Conservation (phyloP, 2,113 vertebrate species). For the Bubalus kerabau region DNA sequence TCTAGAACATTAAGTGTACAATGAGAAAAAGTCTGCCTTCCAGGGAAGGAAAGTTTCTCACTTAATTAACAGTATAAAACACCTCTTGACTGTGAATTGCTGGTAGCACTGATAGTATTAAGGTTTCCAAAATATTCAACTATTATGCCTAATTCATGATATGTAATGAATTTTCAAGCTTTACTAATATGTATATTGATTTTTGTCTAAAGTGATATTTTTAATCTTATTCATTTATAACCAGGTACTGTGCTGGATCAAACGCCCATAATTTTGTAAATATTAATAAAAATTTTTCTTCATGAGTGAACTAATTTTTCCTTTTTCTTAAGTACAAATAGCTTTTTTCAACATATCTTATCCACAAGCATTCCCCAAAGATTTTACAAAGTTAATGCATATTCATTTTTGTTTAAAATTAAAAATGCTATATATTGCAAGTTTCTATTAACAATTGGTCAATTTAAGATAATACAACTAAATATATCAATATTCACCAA, state of each 20-base stretch:
- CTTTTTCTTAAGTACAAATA: constrained; percentile 7
- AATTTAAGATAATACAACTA: neutral
- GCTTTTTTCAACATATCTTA: neutral
- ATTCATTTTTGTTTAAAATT: neutral
- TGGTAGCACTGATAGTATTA: neutral
- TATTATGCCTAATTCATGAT: neutral
- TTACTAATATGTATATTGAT: neutral
- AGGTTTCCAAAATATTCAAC: neutral
- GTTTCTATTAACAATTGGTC: neutral
- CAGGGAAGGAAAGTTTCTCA: neutral
- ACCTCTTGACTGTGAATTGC: neutral
- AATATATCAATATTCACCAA: neutral
- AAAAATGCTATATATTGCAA: neutral
- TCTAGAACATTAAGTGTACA: constrained; percentile 16
- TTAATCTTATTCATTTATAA: constrained; percentile 9
- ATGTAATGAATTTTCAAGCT: neutral
- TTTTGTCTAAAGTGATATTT: neutral
- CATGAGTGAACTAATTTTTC: neutral
- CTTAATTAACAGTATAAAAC: constrained; percentile 8
- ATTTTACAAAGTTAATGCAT: neutral
- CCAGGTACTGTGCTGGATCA: neutral
- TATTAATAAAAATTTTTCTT: constrained; percentile 34
- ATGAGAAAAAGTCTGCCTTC: neutral
- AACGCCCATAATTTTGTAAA: constrained; percentile 9
- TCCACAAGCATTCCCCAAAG: neutral